Percentiles rank a stretch among this genome's conserved stretches.
Evolutionary conservation across 1,140 invertebrate genomes (phyloP).

Genomic region (Melanaphis sacchari): DNA sequence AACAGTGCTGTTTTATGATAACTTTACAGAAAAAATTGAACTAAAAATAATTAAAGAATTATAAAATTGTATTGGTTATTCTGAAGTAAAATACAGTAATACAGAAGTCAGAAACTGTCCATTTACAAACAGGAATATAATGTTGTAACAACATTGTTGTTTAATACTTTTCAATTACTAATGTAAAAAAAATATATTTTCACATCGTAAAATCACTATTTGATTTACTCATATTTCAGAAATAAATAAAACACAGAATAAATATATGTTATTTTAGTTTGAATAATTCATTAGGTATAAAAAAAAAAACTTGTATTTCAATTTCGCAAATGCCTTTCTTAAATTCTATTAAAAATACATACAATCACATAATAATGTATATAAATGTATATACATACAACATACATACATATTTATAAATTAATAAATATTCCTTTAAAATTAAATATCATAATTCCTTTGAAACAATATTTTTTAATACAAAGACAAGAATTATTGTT

Average conservation of each 20-base stretch:
- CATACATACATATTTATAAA: neutral
- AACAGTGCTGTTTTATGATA: neutral
- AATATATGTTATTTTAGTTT: neutral
- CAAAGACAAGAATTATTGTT: neutral
- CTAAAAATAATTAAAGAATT: neutral
- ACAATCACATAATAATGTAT: slow-evolving; percentile 27
- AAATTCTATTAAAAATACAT: slow-evolving; percentile 40
- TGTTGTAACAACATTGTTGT: no score
- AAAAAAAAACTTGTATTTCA: neutral
- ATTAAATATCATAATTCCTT: neutral
- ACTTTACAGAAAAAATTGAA: neutral
- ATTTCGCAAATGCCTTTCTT: neutral
- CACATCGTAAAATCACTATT: neutral
- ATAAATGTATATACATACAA: neutral
- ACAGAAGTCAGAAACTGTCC: neutral
- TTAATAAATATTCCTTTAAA: neutral
- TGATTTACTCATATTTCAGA: neutral
- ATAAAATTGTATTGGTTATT: neutral
- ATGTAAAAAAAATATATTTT: neutral
- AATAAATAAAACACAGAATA: neutral
- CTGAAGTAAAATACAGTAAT: neutral
- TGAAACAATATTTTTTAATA: slow-evolving; percentile 3
- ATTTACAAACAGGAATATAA: neutral
- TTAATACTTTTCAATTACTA: no score
- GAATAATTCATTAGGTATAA: neutral